Evolutionary conservation across 2,797 vertebrate genomes (phyloP).

Genomic region (Sphenodon punctatus): DNA sequence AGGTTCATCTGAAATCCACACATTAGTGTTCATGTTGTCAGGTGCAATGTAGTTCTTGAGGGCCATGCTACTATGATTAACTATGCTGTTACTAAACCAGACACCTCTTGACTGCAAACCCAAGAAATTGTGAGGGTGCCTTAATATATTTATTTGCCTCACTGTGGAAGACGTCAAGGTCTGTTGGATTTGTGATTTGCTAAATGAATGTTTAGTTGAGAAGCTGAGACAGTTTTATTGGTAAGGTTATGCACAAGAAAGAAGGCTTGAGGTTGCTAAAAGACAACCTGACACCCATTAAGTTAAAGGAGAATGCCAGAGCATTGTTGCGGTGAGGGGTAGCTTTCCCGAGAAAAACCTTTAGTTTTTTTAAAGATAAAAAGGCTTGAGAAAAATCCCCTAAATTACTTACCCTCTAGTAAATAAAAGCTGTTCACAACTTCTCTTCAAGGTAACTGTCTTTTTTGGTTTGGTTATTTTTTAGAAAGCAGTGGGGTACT

Average conservation of each 20-base stretch:
- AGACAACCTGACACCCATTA: constrained; percentile 56
- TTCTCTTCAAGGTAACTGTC: not conserved
- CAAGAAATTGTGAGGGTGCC: constrained; percentile 21
- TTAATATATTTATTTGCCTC: constrained; percentile 40
- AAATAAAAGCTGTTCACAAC: not conserved
- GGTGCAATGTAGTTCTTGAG: not conserved
- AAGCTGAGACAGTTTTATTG: constrained; percentile 58
- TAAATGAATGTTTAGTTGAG: constrained; percentile 52
- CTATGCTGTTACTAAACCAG: constrained; percentile 10
- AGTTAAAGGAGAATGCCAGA: constrained; percentile 36
- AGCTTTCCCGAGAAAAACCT: not conserved
- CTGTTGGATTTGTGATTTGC: constrained; percentile 45
- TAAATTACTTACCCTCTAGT: not conserved
- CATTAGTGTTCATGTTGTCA: not conserved
- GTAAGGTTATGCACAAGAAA: constrained; percentile 64
- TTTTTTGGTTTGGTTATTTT: not conserved
- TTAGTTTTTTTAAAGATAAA: not conserved
- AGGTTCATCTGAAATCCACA: not conserved
- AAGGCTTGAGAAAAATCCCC: not conserved
- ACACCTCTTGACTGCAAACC: constrained; percentile 37
- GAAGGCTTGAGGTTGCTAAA: constrained; percentile 40
- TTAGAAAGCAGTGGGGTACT: not conserved
- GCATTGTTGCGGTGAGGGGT: not conserved
- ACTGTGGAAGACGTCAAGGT: constrained; percentile 35
- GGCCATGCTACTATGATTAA: constrained; percentile 25